Conservation (phyloP, 2,797 vertebrate genomes). For the Lophius americanus region DNA sequence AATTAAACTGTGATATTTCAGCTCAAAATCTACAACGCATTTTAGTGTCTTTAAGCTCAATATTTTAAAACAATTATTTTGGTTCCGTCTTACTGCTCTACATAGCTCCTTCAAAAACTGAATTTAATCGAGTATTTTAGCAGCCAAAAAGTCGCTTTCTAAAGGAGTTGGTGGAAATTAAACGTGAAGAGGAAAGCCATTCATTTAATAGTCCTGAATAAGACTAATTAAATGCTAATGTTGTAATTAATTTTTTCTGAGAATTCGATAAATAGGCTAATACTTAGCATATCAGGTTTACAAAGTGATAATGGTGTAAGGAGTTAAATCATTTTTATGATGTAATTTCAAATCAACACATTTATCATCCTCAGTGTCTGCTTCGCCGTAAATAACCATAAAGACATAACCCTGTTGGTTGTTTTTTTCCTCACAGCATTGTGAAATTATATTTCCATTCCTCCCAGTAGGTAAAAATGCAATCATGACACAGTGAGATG, state of each 20-base stretch:
- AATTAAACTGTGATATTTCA: too few species aligned
- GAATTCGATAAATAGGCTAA: neutral
- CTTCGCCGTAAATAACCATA: too few species aligned
- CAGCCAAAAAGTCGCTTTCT: too few species aligned
- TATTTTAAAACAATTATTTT: too few species aligned
- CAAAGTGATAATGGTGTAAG: neutral
- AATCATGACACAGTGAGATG: constrained; percentile 9
- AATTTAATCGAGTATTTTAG: too few species aligned
- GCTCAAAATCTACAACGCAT: neutral
- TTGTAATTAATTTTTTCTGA: neutral
- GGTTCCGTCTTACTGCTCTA: too few species aligned
- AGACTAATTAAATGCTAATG: neutral
- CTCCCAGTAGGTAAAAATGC: constrained; percentile 8
- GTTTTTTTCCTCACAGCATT: neutral
- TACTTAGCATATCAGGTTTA: neutral
- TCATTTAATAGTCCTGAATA: neutral
- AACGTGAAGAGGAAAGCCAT: neutral
- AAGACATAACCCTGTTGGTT: neutral
- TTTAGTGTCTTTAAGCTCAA: neutral
- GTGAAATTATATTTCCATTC: constrained; percentile 29
- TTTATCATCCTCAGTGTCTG: neutral
- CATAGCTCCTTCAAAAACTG: too few species aligned
- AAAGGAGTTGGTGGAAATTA: too few species aligned
- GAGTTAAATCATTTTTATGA: neutral
- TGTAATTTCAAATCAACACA: neutral